Base-by-base conservation (phyloP, 2,113 vertebrate species). In the Andinoacara biseriatus region DNA sequence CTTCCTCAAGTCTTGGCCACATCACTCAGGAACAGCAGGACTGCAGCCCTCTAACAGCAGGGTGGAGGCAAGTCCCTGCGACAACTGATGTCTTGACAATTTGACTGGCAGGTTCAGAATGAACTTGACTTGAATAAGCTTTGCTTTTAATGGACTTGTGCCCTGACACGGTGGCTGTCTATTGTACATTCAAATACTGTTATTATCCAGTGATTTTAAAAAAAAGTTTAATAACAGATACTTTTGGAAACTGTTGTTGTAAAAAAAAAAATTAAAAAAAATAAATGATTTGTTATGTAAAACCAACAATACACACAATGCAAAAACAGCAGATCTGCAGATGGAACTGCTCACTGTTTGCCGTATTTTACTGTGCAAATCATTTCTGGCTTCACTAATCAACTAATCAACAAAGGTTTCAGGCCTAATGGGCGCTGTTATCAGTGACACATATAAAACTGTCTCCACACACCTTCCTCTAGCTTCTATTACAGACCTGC, bases 11-110 rank as follows among this genome's bases (percentile, higher is more conserved):
- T 54, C 56, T 74, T 7, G 2, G n/a, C 49, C 33, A 29, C 52
- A 72, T 76, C 60, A 33, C 22, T 69, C 31, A 35, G 40, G 58
- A 82, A 57, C 62, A 76, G 72, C 33, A 35, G 72, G 62, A 31
- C 14, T 13, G 29, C 49, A 31, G 67, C 24, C 43, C 11, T 58
- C 43, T 74, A 22, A 24, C 81, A 86, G 84, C 81, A 24, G 79
- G 65, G 18, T 20, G 61, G 57, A 85, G 38, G 77, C 49, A 6
- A 62, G 40, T 31, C 4, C 3, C 35, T 49, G 58, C 4, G 26
- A 54, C 11, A 31, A 20, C 56, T 52, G 17, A 5, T 65, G 22
- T 61, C 52, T 33, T 74, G 54, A 65, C 29, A 14, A 6, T 60
- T 17, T 74, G 57, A 81, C 61, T 63, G 67, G 78, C 40, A 57